These are phyloP conservation scores for Proales similis DNA, from an alignment of 1,140 invertebrate species.

Conservation along the genomic window DNA sequence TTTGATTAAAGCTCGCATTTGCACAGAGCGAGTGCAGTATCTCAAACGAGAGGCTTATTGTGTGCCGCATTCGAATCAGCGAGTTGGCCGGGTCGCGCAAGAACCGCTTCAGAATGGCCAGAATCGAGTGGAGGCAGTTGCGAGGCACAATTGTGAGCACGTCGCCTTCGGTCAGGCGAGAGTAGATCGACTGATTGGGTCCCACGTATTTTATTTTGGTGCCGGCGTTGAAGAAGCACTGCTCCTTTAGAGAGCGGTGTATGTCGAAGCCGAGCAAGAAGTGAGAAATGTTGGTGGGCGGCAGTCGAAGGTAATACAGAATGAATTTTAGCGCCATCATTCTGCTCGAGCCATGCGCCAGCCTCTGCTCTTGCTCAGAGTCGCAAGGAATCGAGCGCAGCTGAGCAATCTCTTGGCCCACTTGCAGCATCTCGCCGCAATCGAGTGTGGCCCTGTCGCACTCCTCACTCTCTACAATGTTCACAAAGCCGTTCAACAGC, in stretches of 20 bases:
- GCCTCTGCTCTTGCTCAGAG: no score
- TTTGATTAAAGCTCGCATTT: neutral
- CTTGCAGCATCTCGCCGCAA: no score
- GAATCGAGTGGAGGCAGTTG: constrained; percentile 17
- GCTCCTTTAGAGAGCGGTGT: constrained; percentile 9
- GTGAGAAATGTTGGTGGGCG: constrained; percentile 74
- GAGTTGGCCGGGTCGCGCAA: neutral
- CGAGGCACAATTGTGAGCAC: constrained; percentile 29
- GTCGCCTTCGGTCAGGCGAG: neutral
- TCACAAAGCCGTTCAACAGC: constrained; percentile 33
- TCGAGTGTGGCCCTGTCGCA: constrained; percentile 9
- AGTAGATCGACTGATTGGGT: neutral
- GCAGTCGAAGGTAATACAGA: constrained; percentile 65
- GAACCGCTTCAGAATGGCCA: constrained; percentile 3
- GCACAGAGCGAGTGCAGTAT: neutral
- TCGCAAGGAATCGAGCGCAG: no score
- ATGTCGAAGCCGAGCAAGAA: constrained; percentile 68
- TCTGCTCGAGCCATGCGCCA: no score
- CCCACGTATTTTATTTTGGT: constrained; percentile 9
- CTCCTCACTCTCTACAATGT: constrained; percentile 21
- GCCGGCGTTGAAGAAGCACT: constrained; percentile 12
- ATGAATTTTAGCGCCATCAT: constrained; percentile 59
- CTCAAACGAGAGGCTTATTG: constrained; percentile 11
- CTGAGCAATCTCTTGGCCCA: no score
- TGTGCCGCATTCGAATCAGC: constrained; percentile 9